Conservation (phyloP, 2,113 vertebrate genomes). For the Tyto alba region DNA sequence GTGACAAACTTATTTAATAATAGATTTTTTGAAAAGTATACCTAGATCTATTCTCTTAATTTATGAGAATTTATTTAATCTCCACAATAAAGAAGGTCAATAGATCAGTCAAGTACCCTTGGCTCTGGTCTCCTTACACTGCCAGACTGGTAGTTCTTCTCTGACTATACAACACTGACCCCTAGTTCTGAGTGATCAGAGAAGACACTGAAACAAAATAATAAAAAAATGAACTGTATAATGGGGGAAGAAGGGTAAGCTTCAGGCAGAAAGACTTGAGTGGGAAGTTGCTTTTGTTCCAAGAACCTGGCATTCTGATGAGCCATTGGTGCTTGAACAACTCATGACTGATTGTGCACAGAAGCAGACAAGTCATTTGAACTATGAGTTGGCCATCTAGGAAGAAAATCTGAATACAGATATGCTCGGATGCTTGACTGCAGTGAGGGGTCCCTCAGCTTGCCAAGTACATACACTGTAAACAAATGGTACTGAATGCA, state of each 20-base stretch:
- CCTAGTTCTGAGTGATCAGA: not conserved
- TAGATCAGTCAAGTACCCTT: not conserved
- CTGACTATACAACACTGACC: not conserved
- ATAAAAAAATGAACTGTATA: not conserved
- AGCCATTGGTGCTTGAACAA: not conserved
- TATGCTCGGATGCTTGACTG: rapidly evolving
- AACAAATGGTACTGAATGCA: not conserved
- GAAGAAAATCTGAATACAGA: not conserved
- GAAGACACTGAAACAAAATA: not conserved
- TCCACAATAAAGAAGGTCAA: not conserved
- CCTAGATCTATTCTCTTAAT: not conserved
- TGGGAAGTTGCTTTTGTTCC: not conserved
- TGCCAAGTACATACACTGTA: not conserved
- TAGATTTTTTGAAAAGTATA: not conserved
- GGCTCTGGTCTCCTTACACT: not conserved
- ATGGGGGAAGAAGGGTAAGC: not conserved
- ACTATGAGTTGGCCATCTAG: not conserved
- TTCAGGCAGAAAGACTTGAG: not conserved
- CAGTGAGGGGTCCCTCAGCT: not conserved
- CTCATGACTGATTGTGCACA: not conserved
- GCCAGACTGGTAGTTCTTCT: not conserved
- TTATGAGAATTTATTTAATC: not conserved
- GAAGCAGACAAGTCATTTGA: not conserved
- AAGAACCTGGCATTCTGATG: not conserved
- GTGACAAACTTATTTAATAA: not conserved